These are phyloP conservation scores for Mesorhabditis belari DNA, from an alignment of 2,888 invertebrate species.

Conservation along the genomic window DNA sequence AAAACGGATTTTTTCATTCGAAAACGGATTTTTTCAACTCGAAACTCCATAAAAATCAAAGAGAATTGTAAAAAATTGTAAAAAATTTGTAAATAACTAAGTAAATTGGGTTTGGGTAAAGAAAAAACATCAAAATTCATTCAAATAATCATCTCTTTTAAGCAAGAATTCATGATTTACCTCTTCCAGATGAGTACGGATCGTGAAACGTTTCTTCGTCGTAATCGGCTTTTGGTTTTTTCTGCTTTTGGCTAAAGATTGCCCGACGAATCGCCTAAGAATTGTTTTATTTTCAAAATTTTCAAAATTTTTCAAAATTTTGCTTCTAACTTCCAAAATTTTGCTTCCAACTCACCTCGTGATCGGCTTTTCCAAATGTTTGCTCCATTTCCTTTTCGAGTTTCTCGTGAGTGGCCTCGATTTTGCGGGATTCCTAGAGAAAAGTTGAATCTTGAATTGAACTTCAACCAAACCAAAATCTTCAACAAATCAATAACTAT, in stretches of 20 bases:
- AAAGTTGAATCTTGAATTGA: background rate
- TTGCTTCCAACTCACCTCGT: too few relatives aligned
- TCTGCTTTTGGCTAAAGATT: conserved; percentile 13
- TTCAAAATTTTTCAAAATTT: too few relatives aligned
- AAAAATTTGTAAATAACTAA: too few relatives aligned
- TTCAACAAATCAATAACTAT: too few relatives aligned
- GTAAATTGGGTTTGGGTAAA: too few relatives aligned
- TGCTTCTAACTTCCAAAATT: too few relatives aligned
- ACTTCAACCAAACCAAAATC: background rate
- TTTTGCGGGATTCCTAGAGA: conserved; percentile 54
- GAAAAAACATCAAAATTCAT: too few relatives aligned
- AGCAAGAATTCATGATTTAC: background rate
- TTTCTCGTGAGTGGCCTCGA: conserved; percentile 32
- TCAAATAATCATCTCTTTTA: conserved; percentile 1
- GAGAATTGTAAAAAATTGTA: too few relatives aligned
- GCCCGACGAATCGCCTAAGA: conserved; percentile 22
- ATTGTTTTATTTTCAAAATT: too few relatives aligned
- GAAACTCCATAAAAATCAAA: too few relatives aligned
- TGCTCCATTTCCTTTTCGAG: conserved; percentile 28
- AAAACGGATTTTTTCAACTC: too few relatives aligned
- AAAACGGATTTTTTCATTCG: too few relatives aligned
- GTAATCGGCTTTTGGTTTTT: conserved; percentile 21
- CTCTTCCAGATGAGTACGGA: background rate
- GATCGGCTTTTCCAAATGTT: conserved; percentile 15
- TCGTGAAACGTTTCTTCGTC: conserved; percentile 22